Conservation (phyloP, 2,888 invertebrate genomes). For the Lycocerus yunnanus region DNA sequence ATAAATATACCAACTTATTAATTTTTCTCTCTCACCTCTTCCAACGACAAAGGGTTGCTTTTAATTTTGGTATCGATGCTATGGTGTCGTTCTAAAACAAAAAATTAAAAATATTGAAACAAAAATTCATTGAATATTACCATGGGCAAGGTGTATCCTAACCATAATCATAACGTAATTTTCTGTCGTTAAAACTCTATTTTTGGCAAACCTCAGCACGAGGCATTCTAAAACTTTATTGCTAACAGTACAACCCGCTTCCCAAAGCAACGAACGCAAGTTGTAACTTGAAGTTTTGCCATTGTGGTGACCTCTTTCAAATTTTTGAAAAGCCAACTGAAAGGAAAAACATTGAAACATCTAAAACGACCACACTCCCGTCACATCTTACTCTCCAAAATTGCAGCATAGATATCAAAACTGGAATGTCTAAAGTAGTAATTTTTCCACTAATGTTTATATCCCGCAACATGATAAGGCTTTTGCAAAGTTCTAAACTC, state of each 20-base stretch:
- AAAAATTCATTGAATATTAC: slow-evolving; percentile 49
- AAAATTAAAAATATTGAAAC: too few species aligned
- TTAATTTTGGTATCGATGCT: slow-evolving; percentile 73
- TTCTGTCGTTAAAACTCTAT: slow-evolving; percentile 62
- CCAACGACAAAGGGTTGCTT: slow-evolving; percentile 71
- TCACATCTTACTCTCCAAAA: slow-evolving; percentile 63
- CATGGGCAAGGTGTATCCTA: slow-evolving; percentile 66
- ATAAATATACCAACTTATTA: slow-evolving; percentile 23
- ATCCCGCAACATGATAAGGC: slow-evolving; percentile 71
- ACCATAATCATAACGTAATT: slow-evolving; percentile 69
- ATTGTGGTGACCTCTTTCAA: slow-evolving; percentile 59
- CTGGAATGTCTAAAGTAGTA: slow-evolving; percentile 63
- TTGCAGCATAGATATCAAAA: slow-evolving; percentile 66
- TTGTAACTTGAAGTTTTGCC: slow-evolving; percentile 68
- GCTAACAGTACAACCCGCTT: slow-evolving; percentile 71
- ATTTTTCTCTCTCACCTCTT: slow-evolving; percentile 63
- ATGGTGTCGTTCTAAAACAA: slow-evolving; percentile 68
- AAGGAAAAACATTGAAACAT: slow-evolving; percentile 29
- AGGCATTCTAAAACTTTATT: slow-evolving; percentile 78
- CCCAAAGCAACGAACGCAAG: slow-evolving; percentile 67
- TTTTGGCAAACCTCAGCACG: slow-evolving; percentile 68
- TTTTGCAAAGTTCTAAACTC: slow-evolving; percentile 68
- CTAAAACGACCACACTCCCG: not conserved
- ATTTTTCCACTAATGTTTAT: slow-evolving; percentile 67
- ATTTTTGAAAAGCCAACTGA: slow-evolving; percentile 65